phyloP scores from a whole-genome alignment of 1,140 invertebrate genomes.

The Trichogramma pretiosum region DNA sequence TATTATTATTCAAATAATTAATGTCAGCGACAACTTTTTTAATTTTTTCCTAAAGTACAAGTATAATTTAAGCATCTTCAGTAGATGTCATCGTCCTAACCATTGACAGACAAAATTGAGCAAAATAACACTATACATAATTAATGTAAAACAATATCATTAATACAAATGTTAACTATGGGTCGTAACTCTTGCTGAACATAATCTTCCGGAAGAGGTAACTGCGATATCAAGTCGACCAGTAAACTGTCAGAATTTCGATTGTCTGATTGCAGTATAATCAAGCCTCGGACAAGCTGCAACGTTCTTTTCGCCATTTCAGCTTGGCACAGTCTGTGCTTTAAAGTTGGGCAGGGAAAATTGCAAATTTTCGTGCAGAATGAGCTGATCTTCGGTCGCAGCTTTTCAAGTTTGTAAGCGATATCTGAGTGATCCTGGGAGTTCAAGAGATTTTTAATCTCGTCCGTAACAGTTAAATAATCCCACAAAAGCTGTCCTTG shows the following conservation, averaged over 20 bases:
- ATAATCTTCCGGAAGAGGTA: constrained; percentile 60
- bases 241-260: constrained; percentile 41
- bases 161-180: constrained; percentile 39
- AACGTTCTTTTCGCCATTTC: constrained; percentile 56
- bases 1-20: too few relatives aligned
- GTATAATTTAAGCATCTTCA: too few relatives aligned
- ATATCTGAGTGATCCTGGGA: constrained; percentile 32
- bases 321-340: constrained; percentile 56
- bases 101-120: too few relatives aligned
- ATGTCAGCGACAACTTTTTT: too few relatives aligned
- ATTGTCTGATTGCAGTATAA: constrained; percentile 38
- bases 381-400: constrained; percentile 54
- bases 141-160: too few relatives aligned
- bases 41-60: too few relatives aligned
- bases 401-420: constrained; percentile 52
- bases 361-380: constrained; percentile 54
- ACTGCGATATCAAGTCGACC: constrained; percentile 45
- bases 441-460: constrained; percentile 44
- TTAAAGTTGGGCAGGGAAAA: constrained; percentile 54
- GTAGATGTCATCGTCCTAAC: too few relatives aligned
- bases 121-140: too few relatives aligned
- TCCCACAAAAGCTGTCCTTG: constrained; percentile 61
- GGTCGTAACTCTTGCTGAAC: constrained; percentile 51
- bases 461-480: constrained; percentile 54
- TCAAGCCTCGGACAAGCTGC: constrained; percentile 47